These are phyloP conservation scores for Cheilosia scutellata DNA, from an alignment of 2,888 invertebrate species.

Conservation along the genomic window DNA sequence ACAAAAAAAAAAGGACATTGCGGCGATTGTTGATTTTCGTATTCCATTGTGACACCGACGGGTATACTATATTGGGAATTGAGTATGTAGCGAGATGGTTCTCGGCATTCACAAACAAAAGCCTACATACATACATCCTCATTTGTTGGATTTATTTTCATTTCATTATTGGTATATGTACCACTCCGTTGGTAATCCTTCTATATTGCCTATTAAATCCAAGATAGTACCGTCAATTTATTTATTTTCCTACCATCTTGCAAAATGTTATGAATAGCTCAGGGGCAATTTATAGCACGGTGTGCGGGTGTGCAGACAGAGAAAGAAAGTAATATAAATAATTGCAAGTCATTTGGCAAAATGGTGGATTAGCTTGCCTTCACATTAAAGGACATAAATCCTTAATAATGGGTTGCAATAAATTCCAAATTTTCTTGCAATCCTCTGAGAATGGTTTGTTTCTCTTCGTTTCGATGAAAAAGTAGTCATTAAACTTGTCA, in stretches of 20 bases:
- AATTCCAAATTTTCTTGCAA: slow-evolving; percentile 12
- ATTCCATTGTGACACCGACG: not conserved
- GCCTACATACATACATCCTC: not conserved
- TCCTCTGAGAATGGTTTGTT: not conserved
- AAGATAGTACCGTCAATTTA: not conserved
- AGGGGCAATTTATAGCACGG: slow-evolving; percentile 16
- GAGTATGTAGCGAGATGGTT: not conserved
- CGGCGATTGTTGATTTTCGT: slow-evolving; percentile 17
- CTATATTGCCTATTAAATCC: slow-evolving; percentile 13
- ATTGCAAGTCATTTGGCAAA: slow-evolving; percentile 38
- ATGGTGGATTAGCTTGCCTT: slow-evolving; percentile 28
- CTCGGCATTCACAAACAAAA: too few species aligned
- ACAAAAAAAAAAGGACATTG: slow-evolving; percentile 8
- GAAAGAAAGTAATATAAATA: slow-evolving; percentile 23
- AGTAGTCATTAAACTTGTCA: not conserved
- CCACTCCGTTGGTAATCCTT: not conserved
- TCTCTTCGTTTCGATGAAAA: not conserved
- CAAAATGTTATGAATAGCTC: not conserved
- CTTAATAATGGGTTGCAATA: slow-evolving; percentile 30
- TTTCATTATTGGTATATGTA: not conserved
- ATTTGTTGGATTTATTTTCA: not conserved
- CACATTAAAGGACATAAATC: slow-evolving; percentile 42
- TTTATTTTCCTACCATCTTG: not conserved
- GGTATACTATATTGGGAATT: not conserved
- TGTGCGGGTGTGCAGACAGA: not conserved